Evolutionary conservation across 2,797 vertebrate genomes (phyloP).

Genomic region (Brachyalestes nurse): DNA sequence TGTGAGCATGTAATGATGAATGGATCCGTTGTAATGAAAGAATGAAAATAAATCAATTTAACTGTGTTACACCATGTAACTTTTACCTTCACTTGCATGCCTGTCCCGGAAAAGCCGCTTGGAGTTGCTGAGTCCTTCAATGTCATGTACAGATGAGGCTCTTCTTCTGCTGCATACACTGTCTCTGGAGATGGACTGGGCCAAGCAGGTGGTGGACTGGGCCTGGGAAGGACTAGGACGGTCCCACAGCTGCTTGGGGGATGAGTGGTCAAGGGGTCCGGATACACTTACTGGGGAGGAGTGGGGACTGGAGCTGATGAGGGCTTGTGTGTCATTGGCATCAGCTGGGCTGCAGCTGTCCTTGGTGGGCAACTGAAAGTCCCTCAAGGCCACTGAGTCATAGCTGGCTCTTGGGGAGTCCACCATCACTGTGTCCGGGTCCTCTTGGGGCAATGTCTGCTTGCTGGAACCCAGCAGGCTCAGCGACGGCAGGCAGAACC

Average conservation of each 20-base stretch:
- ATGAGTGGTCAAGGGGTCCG: slow-evolving; percentile 91
- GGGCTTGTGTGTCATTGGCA: slow-evolving; percentile 91
- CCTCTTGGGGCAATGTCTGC: slow-evolving; percentile 95
- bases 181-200: slow-evolving; percentile 89
- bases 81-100: slow-evolving; percentile 90
- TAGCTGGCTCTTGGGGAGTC: slow-evolving; percentile 89
- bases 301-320: slow-evolving; percentile 89
- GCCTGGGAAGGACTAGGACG: slow-evolving; percentile 86
- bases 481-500: slow-evolving; percentile 90
- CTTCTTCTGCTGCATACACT: slow-evolving; percentile 92
- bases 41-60: too few relatives aligned
- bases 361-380: slow-evolving; percentile 91
- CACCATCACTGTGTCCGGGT: slow-evolving; percentile 92
- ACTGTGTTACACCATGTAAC: too few relatives aligned
- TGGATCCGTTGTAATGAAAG: too few relatives aligned
- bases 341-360: slow-evolving; percentile 91
- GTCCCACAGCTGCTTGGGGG: slow-evolving; percentile 91
- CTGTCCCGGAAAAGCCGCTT: slow-evolving; percentile 91
- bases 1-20: too few relatives aligned
- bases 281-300: slow-evolving; percentile 87
- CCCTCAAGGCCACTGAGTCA: slow-evolving; percentile 89
- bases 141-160: slow-evolving; percentile 95
- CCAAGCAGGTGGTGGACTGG: slow-evolving; percentile 86
- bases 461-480: slow-evolving; percentile 92
- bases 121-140: slow-evolving; percentile 90